These are phyloP conservation scores for Oasisia sp. DNA, from an alignment of 2,888 invertebrate genomes.

Conservation along the genomic window DNA sequence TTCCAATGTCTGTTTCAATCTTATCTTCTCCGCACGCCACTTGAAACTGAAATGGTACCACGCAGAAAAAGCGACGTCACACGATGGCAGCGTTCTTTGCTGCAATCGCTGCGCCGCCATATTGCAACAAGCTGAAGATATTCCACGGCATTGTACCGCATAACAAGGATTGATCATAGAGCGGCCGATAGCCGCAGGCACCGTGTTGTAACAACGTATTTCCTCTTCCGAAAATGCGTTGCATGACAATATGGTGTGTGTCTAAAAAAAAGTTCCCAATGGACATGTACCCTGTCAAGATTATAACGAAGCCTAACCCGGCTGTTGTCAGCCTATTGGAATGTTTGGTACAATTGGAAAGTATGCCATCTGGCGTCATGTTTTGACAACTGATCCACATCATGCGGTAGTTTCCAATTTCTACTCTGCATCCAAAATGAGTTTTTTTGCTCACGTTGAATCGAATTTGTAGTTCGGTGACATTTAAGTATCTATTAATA, in stretches of 20 bases:
- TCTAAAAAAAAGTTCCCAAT: background rate
- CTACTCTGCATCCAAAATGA: no score
- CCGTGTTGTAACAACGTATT: background rate
- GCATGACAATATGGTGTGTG: background rate
- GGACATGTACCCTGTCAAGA: background rate
- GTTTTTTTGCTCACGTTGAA: no score
- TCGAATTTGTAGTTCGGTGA: no score
- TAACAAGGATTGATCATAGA: background rate
- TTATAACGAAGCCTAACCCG: background rate
- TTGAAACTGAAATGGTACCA: background rate
- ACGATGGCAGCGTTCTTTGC: background rate
- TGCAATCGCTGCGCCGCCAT: background rate
- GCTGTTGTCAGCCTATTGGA: background rate
- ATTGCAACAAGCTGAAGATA: background rate
- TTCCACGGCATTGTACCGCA: background rate
- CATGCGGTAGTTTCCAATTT: no score
- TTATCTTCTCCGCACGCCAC: background rate
- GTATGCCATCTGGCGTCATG: no score
- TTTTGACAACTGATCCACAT: no score
- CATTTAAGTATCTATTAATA: no score
- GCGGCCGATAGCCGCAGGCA: background rate
- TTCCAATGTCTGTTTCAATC: slow-evolving; percentile 12
- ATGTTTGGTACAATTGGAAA: background rate
- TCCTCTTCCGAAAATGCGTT: background rate
- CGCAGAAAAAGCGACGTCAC: background rate